A percentile compares a stretch with the other conserved stretches of the same genome.
These are phyloP conservation scores for Halcyon leucocephala DNA, from an alignment of 2,797 vertebrate species.

Conservation along the genomic window DNA sequence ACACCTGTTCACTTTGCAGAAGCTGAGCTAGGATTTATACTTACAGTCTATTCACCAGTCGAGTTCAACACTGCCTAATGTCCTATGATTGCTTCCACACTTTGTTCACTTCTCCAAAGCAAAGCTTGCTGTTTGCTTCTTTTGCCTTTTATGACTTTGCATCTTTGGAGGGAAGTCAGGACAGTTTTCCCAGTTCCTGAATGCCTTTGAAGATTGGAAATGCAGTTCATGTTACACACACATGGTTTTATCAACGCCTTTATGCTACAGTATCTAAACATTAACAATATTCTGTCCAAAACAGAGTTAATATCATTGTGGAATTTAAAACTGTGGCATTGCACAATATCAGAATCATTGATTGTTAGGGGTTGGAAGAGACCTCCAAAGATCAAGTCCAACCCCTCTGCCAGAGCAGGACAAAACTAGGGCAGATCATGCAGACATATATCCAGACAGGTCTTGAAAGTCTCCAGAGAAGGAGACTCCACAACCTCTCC, in stretches of 20 bases:
- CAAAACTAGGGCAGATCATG: too few species aligned
- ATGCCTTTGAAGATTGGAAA: neutral
- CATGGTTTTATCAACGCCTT: neutral
- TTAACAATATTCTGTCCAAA: neutral
- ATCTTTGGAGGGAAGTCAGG: neutral
- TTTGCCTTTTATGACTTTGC: neutral
- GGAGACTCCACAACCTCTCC: too few species aligned
- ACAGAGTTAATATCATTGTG: neutral
- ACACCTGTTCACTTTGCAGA: constrained; percentile 50
- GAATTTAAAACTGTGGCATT: neutral
- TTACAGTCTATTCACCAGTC: constrained; percentile 25
- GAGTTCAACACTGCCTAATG: neutral
- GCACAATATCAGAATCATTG: neutral
- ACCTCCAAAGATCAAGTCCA: neutral
- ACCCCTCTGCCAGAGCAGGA: too few species aligned
- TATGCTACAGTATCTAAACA: neutral
- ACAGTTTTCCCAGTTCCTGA: neutral
- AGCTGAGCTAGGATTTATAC: constrained; percentile 33
- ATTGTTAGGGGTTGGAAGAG: neutral
- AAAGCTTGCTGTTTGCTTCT: neutral
- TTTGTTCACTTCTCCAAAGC: neutral
- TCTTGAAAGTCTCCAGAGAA: too few species aligned
- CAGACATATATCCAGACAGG: too few species aligned
- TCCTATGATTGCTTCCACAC: neutral
- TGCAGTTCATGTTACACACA: neutral